Base-by-base conservation (phyloP, 2,113 vertebrate genomes). In the Sapajus apella region DNA sequence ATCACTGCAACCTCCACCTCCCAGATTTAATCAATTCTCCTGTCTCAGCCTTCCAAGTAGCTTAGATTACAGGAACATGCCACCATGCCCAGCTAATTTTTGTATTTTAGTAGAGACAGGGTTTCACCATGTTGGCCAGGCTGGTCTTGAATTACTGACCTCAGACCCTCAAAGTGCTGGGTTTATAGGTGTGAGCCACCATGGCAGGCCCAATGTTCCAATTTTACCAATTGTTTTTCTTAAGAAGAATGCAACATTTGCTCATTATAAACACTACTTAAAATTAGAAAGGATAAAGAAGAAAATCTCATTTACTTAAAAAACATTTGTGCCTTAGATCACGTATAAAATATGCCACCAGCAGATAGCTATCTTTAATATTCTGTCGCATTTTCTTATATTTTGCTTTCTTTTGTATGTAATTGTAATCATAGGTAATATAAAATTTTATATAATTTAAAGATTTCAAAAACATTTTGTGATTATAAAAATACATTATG, bases 391-490 rank as follows among this genome's bases (percentile, higher is more conserved):
- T 88, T 91, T 94, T 79, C 10, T 56, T 52, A 76, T 72, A 3
- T 25, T 96, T 75, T 80, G 27, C 52, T 61, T 85, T 55, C 58
- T n/a, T 55, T 37, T 47, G 45, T 45, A 89, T 6, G 50, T 58
- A 85, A 68, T 75, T 84, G 0, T 80, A 84, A 92, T 73, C 16
- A 66, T 40, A 96, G 10, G 3, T 1, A 73, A 79, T 79, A 64
- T 84, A 80, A 50, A 91, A 66, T 40, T 83, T 77, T 52, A 79
- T 27, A 50, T 6, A 43, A 47, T 8, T 91, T 47, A 14, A 7
- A 91, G 30, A 64, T 68, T 86, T 94, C 91, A 72, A 81, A 93
- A 45, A 93, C 11, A 40, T 7, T 16, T 93, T 90, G 87, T 86
- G 45, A 27, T 90, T 92, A 20, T 90, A 68, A 94, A 85, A 89